Evolutionary conservation across 2,797 vertebrate genomes (phyloP).

Genomic region (Coluber constrictor): DNA sequence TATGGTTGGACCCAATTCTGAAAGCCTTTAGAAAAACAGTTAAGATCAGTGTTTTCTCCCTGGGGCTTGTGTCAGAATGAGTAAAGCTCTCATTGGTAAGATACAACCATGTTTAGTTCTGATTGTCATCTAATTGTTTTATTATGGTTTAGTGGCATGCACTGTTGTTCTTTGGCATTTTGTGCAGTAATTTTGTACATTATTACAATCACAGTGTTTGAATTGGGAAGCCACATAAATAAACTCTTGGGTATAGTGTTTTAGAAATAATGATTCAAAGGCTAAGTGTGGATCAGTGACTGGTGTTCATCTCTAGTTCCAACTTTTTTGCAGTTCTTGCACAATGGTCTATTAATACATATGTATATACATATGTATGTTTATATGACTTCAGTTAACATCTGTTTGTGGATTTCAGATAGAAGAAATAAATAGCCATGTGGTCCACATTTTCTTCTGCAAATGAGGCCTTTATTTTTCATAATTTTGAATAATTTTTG

Average conservation of each 20-base stretch:
- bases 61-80: neutral
- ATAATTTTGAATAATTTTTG: neutral
- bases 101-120: neutral
- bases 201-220: neutral
- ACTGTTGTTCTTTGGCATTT: neutral
- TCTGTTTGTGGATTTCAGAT: neutral
- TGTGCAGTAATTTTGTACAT: neutral
- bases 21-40: neutral
- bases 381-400: neutral
- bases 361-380: neutral
- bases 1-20: neutral
- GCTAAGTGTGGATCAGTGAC: neutral
- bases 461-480: neutral
- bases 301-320: neutral
- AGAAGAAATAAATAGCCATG: neutral
- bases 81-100: neutral
- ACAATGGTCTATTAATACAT: neutral
- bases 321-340: neutral
- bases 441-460: neutral
- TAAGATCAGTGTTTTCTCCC: neutral
- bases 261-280: neutral
- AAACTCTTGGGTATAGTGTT: neutral
- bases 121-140: neutral
- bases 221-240: neutral
- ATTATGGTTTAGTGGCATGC: neutral